Evolutionary conservation across 1,140 invertebrate genomes (phyloP).

Genomic region (Coptotermes formosanus): DNA sequence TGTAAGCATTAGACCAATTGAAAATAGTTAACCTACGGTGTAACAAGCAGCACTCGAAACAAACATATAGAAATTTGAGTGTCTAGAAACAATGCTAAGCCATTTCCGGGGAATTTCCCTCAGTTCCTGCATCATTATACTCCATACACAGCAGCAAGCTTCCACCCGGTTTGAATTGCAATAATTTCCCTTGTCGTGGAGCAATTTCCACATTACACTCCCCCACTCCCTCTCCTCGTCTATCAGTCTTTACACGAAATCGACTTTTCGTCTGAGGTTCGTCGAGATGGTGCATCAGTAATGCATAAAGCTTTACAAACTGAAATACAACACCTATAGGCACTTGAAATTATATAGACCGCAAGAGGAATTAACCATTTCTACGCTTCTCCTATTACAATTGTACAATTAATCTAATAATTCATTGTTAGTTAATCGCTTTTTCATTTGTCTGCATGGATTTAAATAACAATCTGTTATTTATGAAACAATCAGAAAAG

Average conservation of each 20-base stretch:
- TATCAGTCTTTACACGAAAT: not conserved
- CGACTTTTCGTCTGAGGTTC: not conserved
- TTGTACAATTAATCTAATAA: no score
- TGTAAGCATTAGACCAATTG: no score
- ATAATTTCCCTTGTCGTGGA: slow-evolving; percentile 15
- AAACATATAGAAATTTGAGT: not conserved
- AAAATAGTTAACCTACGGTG: no score
- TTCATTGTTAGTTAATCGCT: no score
- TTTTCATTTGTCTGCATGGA: no score
- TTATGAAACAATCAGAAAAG: no score
- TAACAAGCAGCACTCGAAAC: no score
- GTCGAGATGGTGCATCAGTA: not conserved
- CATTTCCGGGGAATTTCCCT: not conserved
- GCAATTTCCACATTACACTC: slow-evolving; percentile 5
- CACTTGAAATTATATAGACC: not conserved
- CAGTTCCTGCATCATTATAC: not conserved
- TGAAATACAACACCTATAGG: not conserved
- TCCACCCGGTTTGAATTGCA: not conserved
- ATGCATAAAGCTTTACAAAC: not conserved
- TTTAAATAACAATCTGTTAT: no score
- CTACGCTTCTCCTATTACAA: no score
- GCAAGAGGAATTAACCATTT: not conserved
- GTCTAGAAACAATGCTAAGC: slow-evolving; percentile 1
- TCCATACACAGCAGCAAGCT: no score
- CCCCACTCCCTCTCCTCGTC: not conserved